Evolutionary conservation across 1,140 invertebrate genomes (phyloP).

Genomic region (Drosophila repletoides): DNA sequence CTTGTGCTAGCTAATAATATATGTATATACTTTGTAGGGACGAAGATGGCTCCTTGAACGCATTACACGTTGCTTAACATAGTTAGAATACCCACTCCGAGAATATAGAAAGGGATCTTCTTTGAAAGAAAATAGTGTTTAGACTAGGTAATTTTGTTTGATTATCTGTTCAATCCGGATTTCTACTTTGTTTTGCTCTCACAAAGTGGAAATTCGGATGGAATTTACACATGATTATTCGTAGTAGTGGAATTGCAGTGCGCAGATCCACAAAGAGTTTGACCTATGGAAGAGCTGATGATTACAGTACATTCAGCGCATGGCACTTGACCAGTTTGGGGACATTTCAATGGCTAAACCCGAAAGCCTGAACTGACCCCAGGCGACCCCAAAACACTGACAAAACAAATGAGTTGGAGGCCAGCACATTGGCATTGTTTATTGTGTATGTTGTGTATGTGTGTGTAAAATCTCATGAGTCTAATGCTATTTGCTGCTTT

Average conservation of each 20-base stretch:
- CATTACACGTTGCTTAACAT: too few species aligned
- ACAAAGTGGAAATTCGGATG: too few species aligned
- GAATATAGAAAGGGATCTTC: too few species aligned
- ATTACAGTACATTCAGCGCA: conserved; percentile 1
- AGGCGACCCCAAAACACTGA: conserved; percentile 1
- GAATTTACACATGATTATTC: too few species aligned
- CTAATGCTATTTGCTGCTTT: conserved; percentile 15
- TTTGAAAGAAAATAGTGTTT: too few species aligned
- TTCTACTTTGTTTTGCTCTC: too few species aligned
- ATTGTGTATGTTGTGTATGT: background rate
- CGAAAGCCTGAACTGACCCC: conserved; percentile 11
- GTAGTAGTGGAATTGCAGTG: conserved; percentile 11
- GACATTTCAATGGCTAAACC: background rate
- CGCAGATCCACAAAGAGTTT: background rate
- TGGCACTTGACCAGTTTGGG: conserved; percentile 7
- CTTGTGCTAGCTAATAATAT: too few species aligned
- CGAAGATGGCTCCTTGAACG: too few species aligned
- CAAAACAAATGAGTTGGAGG: conserved; percentile 36
- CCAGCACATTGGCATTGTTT: background rate
- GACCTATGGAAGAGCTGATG: conserved; percentile 13
- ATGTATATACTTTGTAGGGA: too few species aligned
- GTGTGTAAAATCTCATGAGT: conserved; percentile 1
- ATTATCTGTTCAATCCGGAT: too few species aligned
- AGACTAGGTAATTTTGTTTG: too few species aligned
- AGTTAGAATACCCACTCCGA: too few species aligned